Conservation (phyloP, 1,140 invertebrate species). For the Ceratina calcarata region DNA sequence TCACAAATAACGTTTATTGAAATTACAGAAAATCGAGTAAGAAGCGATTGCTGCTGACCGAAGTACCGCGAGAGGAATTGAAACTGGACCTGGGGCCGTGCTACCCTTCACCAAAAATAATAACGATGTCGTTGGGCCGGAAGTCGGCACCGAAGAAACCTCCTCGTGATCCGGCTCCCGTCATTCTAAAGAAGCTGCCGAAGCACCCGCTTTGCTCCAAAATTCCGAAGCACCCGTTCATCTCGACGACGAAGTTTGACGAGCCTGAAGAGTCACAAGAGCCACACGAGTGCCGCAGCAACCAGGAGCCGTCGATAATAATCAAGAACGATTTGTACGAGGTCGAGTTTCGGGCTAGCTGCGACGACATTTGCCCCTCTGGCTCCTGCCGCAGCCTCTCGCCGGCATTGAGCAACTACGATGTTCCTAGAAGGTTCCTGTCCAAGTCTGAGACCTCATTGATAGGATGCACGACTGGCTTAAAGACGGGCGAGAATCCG, state of each 20-base stretch:
- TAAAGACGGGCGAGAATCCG: not conserved
- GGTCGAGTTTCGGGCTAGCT: constrained; percentile 44
- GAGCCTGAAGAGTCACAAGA: not conserved
- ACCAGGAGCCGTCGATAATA: not conserved
- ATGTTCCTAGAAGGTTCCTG: constrained; percentile 52
- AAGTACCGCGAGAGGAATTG: constrained; percentile 56
- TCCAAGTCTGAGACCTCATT: constrained; percentile 41
- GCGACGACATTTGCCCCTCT: not conserved
- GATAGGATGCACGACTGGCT: not conserved
- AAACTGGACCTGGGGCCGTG: constrained; percentile 45
- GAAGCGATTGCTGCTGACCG: constrained; percentile 53
- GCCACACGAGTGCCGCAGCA: too few species aligned
- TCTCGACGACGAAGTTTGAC: constrained; percentile 26
- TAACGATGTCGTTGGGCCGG: constrained; percentile 14
- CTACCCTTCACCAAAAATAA: not conserved
- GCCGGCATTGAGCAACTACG: constrained; percentile 35
- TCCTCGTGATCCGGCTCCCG: fast-evolving
- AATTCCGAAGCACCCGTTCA: constrained; percentile 59
- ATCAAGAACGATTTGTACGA: constrained; percentile 32
- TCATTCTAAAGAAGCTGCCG: not conserved
- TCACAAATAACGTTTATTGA: too few species aligned
- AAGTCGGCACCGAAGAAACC: not conserved
- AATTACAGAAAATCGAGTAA: not conserved
- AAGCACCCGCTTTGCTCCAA: constrained; percentile 14
- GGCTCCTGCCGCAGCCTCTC: not conserved